These are phyloP conservation scores for Hydrocynus forskahlii DNA, from an alignment of 2,797 vertebrate genomes.

Conservation along the genomic window DNA sequence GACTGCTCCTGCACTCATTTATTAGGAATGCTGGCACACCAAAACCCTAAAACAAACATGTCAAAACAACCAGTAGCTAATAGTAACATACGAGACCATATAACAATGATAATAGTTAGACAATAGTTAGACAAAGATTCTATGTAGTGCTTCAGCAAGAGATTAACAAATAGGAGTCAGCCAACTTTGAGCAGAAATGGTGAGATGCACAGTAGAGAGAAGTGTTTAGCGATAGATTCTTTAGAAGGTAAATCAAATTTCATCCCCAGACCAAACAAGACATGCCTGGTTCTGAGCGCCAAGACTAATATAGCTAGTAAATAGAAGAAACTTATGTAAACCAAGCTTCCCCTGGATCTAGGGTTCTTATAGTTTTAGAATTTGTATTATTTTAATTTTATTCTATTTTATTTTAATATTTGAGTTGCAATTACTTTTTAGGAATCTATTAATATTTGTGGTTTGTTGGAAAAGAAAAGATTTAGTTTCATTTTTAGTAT, in stretches of 20 bases:
- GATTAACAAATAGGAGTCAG: background rate
- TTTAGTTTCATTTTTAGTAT: too few relatives aligned
- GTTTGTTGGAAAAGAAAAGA: too few relatives aligned
- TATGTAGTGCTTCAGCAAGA: background rate
- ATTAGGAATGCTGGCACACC: slow-evolving; percentile 19
- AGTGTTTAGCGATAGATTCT: background rate
- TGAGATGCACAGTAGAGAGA: background rate
- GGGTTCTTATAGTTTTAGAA: background rate
- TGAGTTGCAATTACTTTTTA: too few relatives aligned
- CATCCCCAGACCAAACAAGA: background rate
- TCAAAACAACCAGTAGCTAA: background rate
- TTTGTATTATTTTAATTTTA: background rate
- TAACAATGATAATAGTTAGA: background rate
- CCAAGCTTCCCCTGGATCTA: background rate
- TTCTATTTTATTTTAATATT: background rate
- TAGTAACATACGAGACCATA: background rate
- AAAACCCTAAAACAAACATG: slow-evolving; percentile 16
- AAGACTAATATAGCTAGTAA: background rate
- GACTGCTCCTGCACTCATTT: slow-evolving; percentile 56
- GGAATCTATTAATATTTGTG: too few relatives aligned
- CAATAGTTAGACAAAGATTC: background rate
- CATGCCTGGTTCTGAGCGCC: background rate
- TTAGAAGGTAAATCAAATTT: background rate
- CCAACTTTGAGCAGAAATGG: background rate
- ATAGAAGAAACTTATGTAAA: background rate